Conservation (phyloP, 1,140 invertebrate genomes). For the Arctopsyche grandis region DNA sequence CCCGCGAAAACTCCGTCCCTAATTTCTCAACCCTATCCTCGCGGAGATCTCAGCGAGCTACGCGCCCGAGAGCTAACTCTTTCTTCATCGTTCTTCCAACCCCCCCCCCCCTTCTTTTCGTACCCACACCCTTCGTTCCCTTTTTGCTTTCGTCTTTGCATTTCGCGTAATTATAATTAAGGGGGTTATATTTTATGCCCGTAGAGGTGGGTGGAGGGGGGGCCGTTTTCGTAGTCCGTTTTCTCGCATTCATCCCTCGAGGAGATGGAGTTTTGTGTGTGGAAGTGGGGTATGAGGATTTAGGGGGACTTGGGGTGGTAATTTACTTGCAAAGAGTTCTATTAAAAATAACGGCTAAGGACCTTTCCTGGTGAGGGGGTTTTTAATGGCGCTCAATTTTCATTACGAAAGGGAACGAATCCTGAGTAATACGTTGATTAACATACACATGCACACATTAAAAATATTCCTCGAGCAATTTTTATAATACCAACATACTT, state of each 20-base stretch:
- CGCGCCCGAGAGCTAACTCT: conserved; percentile 23
- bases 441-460: not conserved
- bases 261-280: not conserved
- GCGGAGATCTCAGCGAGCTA: conserved; percentile 25
- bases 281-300: not conserved
- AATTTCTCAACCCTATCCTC: conserved; percentile 38
- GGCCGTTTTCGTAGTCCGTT: conserved; percentile 33
- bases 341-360: conserved; percentile 39
- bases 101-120: not conserved
- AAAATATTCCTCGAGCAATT: not conserved
- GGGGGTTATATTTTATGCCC: conserved; percentile 52
- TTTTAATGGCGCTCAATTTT: conserved; percentile 38
- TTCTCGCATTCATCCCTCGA: conserved; percentile 31
- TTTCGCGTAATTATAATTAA: conserved; percentile 55
- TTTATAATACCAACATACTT: not conserved
- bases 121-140: conserved; percentile 1
- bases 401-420: conserved; percentile 7
- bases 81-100: conserved; percentile 22
- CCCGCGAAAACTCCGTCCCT: conserved; percentile 35
- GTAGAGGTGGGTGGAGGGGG: conserved; percentile 42
- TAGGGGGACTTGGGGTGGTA: not conserved
- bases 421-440: conserved; percentile 2
- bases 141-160: conserved; percentile 51
- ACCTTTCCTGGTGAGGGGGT: conserved; percentile 25
- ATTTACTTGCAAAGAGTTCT: conserved; percentile 41